These are phyloP conservation scores for Eulithis prunata DNA, from an alignment of 2,888 invertebrate genomes.

Conservation along the genomic window DNA sequence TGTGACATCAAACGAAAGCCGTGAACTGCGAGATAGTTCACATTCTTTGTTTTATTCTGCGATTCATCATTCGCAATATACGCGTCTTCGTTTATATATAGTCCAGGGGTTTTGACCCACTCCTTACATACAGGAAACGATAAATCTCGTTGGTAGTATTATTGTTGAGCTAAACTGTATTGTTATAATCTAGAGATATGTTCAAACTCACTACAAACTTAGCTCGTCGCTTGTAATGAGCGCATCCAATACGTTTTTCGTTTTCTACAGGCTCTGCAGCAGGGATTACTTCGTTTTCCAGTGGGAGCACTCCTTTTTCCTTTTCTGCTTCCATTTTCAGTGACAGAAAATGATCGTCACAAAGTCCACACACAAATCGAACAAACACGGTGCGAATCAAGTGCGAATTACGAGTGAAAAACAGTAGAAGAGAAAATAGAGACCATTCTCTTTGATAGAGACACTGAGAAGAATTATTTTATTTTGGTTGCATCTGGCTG, in stretches of 20 bases:
- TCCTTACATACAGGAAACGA: no score
- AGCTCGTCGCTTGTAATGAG: slow-evolving; percentile 93
- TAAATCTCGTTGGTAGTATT: no score
- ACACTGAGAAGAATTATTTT: background rate
- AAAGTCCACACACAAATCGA: slow-evolving; percentile 33
- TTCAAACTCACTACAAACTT: slow-evolving; percentile 91
- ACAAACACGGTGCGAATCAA: background rate
- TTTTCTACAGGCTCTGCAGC: slow-evolving; percentile 51
- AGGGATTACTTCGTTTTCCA: slow-evolving; percentile 49
- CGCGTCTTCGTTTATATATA: slow-evolving; percentile 67
- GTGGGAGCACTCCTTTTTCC: slow-evolving; percentile 50
- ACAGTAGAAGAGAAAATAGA: background rate
- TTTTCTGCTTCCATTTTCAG: slow-evolving; percentile 66
- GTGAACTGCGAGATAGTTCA: slow-evolving; percentile 56
- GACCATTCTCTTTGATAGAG: no score
- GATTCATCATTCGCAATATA: slow-evolving; percentile 45
- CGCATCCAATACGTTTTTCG: slow-evolving; percentile 88
- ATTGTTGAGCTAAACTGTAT: no score
- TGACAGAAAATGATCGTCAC: slow-evolving; percentile 34
- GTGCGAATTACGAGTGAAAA: background rate
- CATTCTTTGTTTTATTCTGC: slow-evolving; percentile 61
- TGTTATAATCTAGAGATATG: background rate
- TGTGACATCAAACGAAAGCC: slow-evolving; percentile 12
- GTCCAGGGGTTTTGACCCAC: slow-evolving; percentile 54
- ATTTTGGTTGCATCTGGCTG: background rate